These are phyloP conservation scores for Odocoileus virginianus DNA, from an alignment of 2,113 vertebrate species.

Conservation along the genomic window DNA sequence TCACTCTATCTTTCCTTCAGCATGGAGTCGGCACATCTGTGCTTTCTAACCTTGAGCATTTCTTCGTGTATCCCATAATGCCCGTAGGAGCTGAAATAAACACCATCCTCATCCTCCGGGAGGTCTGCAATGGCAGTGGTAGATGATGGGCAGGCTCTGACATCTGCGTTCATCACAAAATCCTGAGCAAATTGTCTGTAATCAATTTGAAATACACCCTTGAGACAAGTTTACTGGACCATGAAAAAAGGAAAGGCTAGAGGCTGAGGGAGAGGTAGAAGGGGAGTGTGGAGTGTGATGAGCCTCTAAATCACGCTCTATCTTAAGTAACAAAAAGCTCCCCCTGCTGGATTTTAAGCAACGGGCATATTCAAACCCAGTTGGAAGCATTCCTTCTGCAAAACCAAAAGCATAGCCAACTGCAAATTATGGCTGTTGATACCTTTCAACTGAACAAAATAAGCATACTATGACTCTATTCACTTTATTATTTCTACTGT, in stretches of 20 bases:
- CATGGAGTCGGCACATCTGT: background rate
- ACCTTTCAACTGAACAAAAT: background rate
- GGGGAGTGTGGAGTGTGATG: background rate
- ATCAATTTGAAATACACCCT: conserved; percentile 83
- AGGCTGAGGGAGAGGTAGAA: background rate
- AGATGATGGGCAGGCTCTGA: conserved; percentile 70
- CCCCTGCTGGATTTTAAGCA: conserved; percentile 84
- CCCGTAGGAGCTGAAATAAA: conserved; percentile 97
- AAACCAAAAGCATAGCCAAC: background rate
- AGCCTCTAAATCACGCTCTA: conserved; percentile 28
- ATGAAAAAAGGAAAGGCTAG: conserved; percentile 67
- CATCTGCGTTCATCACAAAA: conserved; percentile 90
- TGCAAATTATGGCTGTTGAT: background rate
- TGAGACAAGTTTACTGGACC: conserved; percentile 78
- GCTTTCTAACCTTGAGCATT: conserved; percentile 95
- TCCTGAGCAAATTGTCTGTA: conserved; percentile 91
- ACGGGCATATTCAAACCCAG: background rate
- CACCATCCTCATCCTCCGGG: conserved; percentile 91
- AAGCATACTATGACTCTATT: background rate
- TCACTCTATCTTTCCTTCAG: background rate
- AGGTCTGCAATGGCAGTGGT: conserved; percentile 84
- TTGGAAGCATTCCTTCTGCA: background rate
- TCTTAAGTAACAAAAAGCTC: conserved; percentile 68
- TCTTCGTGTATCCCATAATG: conserved; percentile 97
- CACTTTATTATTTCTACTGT: background rate